A percentile compares a stretch with the other conserved stretches of the same genome.
phyloP scores from a whole-genome alignment of 2,113 vertebrate species.

The Isurus oxyrinchus region DNA sequence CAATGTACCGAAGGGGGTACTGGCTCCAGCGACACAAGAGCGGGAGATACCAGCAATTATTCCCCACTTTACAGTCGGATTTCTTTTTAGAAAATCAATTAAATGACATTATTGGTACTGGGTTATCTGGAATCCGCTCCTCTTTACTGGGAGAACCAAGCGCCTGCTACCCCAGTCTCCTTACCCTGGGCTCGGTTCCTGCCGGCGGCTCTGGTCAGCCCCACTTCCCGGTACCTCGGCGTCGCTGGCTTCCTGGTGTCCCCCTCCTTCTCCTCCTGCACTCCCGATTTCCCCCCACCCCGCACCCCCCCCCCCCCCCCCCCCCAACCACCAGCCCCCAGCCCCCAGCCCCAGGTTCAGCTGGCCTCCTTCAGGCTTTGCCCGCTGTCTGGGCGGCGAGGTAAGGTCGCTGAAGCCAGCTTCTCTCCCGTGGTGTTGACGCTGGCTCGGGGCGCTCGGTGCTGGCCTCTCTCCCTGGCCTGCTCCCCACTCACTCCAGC shows the following conservation, averaged over 20 bases:
- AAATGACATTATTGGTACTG: neutral
- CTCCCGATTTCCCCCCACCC: neutral
- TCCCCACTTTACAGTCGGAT: neutral
- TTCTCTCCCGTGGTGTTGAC: constrained; percentile 5
- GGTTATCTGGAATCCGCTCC: neutral
- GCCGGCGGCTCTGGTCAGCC: neutral
- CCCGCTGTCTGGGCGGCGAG: neutral
- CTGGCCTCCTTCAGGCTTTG: neutral
- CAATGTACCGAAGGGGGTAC: neutral
- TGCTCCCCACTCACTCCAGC: neutral
- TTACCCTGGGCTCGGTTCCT: constrained; percentile 1
- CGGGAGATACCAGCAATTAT: too few species aligned
- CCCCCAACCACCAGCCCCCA: too few species aligned
- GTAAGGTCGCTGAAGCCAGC: neutral
- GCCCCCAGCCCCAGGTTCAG: neutral
- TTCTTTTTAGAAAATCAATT: neutral
- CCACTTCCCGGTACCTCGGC: neutral
- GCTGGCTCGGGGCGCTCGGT: neutral
- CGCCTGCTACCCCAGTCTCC: neutral
- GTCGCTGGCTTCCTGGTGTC: neutral
- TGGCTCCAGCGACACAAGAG: neutral
- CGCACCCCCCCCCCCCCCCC: too few species aligned
- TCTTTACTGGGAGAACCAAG: neutral
- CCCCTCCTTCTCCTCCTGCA: neutral
- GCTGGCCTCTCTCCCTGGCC: too few species aligned